Evolutionary conservation across 2,888 invertebrate genomes (phyloP), one percentile per base, ranked within the genome.

Genomic region (Acanthoscelides obtectus): DNA sequence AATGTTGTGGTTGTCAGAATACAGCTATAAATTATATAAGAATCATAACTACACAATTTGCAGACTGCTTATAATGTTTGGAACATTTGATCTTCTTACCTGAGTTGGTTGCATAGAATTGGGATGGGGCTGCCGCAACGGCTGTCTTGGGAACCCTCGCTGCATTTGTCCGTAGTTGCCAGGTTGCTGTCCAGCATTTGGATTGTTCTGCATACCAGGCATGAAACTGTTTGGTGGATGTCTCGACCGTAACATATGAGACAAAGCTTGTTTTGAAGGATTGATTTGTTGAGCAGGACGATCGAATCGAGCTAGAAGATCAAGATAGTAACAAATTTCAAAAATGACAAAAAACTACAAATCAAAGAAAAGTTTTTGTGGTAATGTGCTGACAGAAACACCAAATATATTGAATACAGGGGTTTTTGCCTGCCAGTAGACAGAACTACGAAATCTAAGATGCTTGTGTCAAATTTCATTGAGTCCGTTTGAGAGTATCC

Each of bases 191-290:
- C 82, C 78, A 81, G 85, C 75, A 69, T 78, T 75, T 71, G 81
- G 79, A 72, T 78, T 80, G 70, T 77, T 79, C 70, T 83, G 83
- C 72, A 79, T 80, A 17, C 79, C 81, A 1, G 84, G 80, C 82
- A 86, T 82, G 79, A 85, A 83, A 70, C 81, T 82, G 68, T 89
- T 88, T 76, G 88, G 88, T 0, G 94, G 94, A 76, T 93, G 88
- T 4, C 96, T 88, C 79, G 92, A 90, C 0, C 94, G 89, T 70
- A 96, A 86, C 94, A 96, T 94, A 80, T 94, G 92, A 69, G 94
- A 93, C 64, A 96, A 86, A 0, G 96, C 96, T 82, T 94, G 94
- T 81, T 96, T 96, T 4, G 93, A 93, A 77, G 92, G 93, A 82
- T 92, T 92, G 78, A 92, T 92, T 70, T 84, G 84, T 74, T 84